A percentile compares a stretch with the other conserved stretches of the same genome.
These are phyloP conservation scores for Syngnathus rostellatus DNA, from an alignment of 2,797 vertebrate genomes.

Conservation along the genomic window DNA sequence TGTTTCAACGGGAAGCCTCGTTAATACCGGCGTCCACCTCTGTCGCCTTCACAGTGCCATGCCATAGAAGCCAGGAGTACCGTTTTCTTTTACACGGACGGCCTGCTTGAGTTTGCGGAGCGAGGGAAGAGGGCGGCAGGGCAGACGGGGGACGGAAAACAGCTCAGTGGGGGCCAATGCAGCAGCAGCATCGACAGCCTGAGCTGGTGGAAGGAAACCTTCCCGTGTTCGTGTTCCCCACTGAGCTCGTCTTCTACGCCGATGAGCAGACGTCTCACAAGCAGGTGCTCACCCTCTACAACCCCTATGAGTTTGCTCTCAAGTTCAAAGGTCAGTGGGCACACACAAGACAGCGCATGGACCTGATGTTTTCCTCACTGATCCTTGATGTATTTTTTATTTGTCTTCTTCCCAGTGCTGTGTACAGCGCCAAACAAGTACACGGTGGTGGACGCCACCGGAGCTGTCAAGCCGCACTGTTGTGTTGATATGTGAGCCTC, in stretches of 20 bases:
- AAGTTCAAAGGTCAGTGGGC: slow-evolving; percentile 95
- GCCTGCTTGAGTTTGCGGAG: slow-evolving; percentile 22
- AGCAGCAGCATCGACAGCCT: slow-evolving; percentile 95
- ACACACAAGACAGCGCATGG: neutral
- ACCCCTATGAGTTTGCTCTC: slow-evolving; percentile 98
- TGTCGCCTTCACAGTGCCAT: slow-evolving; percentile 29
- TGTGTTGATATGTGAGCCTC: slow-evolving; percentile 94
- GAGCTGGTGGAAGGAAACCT: slow-evolving; percentile 99
- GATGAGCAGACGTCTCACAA: slow-evolving; percentile 98
- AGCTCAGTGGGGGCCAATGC: slow-evolving; percentile 91
- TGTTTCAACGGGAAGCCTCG: neutral
- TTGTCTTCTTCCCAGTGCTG: slow-evolving; percentile 72
- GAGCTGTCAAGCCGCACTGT: slow-evolving; percentile 96
- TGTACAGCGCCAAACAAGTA: slow-evolving; percentile 99
- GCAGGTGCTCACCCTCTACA: slow-evolving; percentile 99
- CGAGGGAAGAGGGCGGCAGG: slow-evolving; percentile 55
- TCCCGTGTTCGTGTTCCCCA: slow-evolving; percentile 99
- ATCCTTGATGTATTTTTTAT: neutral
- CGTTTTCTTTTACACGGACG: slow-evolving; percentile 20
- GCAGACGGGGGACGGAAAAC: slow-evolving; percentile 63
- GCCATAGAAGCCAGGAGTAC: slow-evolving; percentile 48
- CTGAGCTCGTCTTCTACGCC: slow-evolving; percentile 96
- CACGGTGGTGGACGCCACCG: slow-evolving; percentile 89
- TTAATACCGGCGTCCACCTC: neutral
- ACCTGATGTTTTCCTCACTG: neutral